Evolutionary conservation across 2,888 invertebrate species (phyloP), one percentile per base, ranked within the genome.

Genomic region (Leucozona laternaria): DNA sequence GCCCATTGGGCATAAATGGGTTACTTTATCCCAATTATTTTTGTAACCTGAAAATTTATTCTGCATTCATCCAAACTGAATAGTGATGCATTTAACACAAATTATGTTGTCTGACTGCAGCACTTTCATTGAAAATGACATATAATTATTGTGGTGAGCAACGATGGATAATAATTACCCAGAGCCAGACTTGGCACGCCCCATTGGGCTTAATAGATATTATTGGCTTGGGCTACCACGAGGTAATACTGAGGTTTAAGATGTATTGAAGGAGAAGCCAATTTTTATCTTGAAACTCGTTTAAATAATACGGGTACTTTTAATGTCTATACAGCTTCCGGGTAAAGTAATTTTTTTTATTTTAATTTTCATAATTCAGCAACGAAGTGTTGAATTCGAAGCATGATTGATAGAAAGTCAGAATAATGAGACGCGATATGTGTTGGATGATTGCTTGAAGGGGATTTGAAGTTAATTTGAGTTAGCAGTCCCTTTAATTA

Each of bases 81-180:
- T 48, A 10, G 48, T 20, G 20, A 48, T 20, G 20, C 48, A 20
- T 4, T 20, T 17, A 2, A 3, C 40, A 17, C 55, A 48, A 62
- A 55, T 72, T 55, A 72, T 60, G 55, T 13, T 53, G 34, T 45
- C 37, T 48, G 28, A 3, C 43, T 50, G n/a, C 70, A 53, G n/a
- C 48, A 58, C 37, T 64, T 57, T 45, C 22, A 64, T 45, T 45
- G 25, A 34, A 71, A 79, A 79, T 79, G 71, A 79, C 64, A 64
- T 72, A 17, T 40, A 40, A 40, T 40, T 40, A 40, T 40, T 40
- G 40, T 40, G 40, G 6, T 15, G 40, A 40, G 15, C 40, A 40
- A 13, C 15, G 40, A 40, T 40, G 40, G 15, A 15, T 40, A 40
- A 6, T 40, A 40, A 40, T 40, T 40, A 40, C 2, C 2, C 40